These are phyloP conservation scores for Acrocephalus scirpaceus DNA, from an alignment of 2,797 vertebrate genomes.

Conservation along the genomic window DNA sequence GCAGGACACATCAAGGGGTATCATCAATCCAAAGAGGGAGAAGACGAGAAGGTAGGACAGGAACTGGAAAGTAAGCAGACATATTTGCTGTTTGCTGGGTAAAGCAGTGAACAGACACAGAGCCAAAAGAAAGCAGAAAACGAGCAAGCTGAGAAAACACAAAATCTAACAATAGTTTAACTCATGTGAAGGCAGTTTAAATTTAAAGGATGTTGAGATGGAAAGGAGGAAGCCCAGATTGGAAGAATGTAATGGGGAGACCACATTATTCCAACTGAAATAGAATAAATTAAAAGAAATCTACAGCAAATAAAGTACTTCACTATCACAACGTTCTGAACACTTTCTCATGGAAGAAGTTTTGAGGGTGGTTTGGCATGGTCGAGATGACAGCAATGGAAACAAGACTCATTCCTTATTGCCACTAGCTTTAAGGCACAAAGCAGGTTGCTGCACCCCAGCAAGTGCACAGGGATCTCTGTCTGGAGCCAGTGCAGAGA, in stretches of 20 bases:
- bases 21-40: background rate
- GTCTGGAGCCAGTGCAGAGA: background rate
- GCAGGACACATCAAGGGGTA: background rate
- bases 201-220: background rate
- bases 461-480: accelerated
- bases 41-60: background rate
- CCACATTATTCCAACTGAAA: background rate
- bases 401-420: background rate
- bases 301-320: background rate
- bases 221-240: background rate
- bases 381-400: background rate
- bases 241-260: background rate
- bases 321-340: background rate
- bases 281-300: background rate
- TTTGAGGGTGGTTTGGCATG: background rate
- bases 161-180: background rate
- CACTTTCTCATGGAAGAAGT: background rate
- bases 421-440: background rate
- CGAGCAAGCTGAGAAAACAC: background rate
- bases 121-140: background rate
- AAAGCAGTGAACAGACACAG: background rate
- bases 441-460: background rate
- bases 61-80: background rate
- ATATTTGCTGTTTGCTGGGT: background rate
- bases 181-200: background rate